These are phyloP conservation scores for Encarsia formosa DNA, from an alignment of 2,888 invertebrate species.

Conservation along the genomic window DNA sequence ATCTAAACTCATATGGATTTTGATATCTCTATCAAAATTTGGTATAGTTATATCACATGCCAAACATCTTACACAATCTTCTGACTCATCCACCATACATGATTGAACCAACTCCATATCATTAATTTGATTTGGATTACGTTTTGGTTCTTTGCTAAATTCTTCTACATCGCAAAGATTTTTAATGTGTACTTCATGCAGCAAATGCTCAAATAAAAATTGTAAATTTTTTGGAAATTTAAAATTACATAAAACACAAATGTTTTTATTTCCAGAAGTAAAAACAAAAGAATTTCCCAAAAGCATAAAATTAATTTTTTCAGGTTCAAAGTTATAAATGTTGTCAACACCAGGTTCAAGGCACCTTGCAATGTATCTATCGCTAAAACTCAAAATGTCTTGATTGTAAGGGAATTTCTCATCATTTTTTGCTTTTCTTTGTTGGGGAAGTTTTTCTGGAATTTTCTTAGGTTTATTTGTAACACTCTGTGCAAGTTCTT, in stretches of 20 bases:
- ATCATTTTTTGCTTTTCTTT: neutral
- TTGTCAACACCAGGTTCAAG: constrained; percentile 3
- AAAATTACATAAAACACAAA: constrained; percentile 4
- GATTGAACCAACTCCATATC: constrained; percentile 3
- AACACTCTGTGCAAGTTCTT: too few relatives aligned
- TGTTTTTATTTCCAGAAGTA: neutral
- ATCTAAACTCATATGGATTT: neutral
- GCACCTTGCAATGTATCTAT: constrained; percentile 4
- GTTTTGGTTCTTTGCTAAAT: neutral
- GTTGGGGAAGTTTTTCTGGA: too few relatives aligned
- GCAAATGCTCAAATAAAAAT: constrained; percentile 6
- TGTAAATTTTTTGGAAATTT: neutral
- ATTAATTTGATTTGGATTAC: neutral
- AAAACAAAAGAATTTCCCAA: constrained; percentile 2
- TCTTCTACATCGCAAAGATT: neutral
- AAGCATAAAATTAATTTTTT: neutral
- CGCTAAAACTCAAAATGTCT: constrained; percentile 2
- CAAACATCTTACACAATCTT: constrained; percentile 3
- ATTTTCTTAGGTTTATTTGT: too few relatives aligned
- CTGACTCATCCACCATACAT: constrained; percentile 1
- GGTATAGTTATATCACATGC: neutral
- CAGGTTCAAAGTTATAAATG: constrained; percentile 4
- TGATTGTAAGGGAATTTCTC: constrained; percentile 2
- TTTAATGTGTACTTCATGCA: constrained; percentile 2
- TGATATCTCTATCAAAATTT: constrained; percentile 1